Conservation (phyloP, 2,888 invertebrate species). For the Blastobasis adustella region DNA sequence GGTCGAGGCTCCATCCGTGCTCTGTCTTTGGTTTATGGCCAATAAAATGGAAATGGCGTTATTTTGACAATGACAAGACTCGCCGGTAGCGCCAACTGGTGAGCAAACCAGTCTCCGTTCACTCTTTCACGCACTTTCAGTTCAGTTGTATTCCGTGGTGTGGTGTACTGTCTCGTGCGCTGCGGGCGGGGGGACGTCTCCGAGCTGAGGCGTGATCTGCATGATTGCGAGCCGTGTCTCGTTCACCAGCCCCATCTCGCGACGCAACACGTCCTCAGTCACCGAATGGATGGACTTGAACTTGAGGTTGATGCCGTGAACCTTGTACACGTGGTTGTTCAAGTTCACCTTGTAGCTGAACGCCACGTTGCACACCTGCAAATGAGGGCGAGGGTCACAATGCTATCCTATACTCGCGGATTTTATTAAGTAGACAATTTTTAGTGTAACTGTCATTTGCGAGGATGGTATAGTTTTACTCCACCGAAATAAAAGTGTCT, state of each 20-base stretch:
- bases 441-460: too few relatives aligned
- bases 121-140: neutral
- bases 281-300: slow-evolving; percentile 68
- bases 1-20: too few relatives aligned
- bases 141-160: slow-evolving; percentile 22
- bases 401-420: too few relatives aligned
- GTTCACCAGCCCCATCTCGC: slow-evolving; percentile 50
- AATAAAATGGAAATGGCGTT: too few relatives aligned
- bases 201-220: slow-evolving; percentile 52
- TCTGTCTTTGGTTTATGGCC: too few relatives aligned
- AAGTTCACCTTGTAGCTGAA: slow-evolving; percentile 71
- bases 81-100: too few relatives aligned
- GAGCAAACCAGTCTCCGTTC: too few relatives aligned
- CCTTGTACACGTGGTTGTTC: slow-evolving; percentile 66
- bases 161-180: slow-evolving; percentile 51
- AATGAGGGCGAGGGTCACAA: slow-evolving; percentile 4
- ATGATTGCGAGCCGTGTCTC: slow-evolving; percentile 48
- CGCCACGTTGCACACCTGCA: slow-evolving; percentile 66
- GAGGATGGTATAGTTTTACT: too few relatives aligned
- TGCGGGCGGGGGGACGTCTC: slow-evolving; percentile 35
- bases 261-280: slow-evolving; percentile 56
- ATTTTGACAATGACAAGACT: too few relatives aligned
- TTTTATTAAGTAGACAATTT: too few relatives aligned
- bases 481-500: too few relatives aligned
- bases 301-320: slow-evolving; percentile 65